Conservation (phyloP, 2,113 vertebrate genomes). For the Vicugna pacos region DNA sequence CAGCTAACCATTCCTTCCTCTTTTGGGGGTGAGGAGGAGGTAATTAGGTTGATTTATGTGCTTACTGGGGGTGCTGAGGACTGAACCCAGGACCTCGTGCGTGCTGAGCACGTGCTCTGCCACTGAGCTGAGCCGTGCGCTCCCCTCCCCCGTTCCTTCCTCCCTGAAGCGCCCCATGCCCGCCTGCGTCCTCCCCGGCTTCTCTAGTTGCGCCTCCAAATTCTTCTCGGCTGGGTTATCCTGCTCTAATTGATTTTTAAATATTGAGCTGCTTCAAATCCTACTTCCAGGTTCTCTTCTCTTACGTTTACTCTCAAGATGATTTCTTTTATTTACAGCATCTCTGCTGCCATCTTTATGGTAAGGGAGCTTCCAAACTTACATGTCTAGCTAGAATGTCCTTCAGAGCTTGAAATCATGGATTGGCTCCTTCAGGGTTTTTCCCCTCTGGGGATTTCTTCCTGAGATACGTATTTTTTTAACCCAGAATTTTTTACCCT, state of each 20-base stretch:
- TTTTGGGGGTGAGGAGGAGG: background rate
- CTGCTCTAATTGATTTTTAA: background rate
- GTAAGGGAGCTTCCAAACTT: background rate
- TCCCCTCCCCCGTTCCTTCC: no score
- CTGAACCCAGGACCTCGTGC: no score
- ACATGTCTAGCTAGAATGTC: background rate
- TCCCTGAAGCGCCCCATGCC: background rate
- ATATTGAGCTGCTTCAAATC: background rate
- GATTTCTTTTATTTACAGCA: slow-evolving; percentile 19
- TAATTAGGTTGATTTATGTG: no score
- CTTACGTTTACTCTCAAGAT: background rate
- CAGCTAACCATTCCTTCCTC: background rate
- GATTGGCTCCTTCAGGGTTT: background rate
- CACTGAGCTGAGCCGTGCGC: no score
- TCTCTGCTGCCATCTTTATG: background rate
- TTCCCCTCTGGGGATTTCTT: background rate
- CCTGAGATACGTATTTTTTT: background rate
- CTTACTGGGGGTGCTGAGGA: no score
- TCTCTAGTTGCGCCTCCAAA: background rate
- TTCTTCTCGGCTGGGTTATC: background rate
- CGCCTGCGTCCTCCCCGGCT: background rate
- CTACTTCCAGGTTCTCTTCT: slow-evolving; percentile 4
- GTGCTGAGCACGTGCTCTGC: no score
- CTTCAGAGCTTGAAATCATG: background rate
- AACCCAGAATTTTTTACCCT: background rate